phyloP scores from a whole-genome alignment of 2,113 vertebrate species.

The Alosa alosa region DNA sequence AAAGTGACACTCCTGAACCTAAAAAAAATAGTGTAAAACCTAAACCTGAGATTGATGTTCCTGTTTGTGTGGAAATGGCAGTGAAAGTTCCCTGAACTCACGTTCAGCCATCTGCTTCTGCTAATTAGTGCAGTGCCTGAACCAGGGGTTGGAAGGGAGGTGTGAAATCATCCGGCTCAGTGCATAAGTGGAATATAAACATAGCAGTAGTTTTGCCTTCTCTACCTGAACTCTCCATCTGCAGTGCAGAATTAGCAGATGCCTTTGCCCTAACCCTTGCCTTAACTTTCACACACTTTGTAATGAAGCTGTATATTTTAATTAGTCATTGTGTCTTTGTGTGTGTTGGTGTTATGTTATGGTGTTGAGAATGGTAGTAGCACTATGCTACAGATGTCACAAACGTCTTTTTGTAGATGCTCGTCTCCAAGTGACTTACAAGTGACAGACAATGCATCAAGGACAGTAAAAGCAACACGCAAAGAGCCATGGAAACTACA shows the following conservation, averaged over 20 bases:
- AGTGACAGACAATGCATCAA: not conserved
- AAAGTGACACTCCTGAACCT: not conserved
- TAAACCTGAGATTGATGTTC: not conserved
- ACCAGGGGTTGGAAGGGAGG: not conserved
- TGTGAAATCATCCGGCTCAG: constrained; percentile 11
- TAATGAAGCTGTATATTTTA: not conserved
- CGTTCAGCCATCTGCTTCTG: not conserved
- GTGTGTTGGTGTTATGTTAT: not conserved
- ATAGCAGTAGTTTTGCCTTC: not conserved
- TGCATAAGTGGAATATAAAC: constrained; percentile 4
- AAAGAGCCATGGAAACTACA: not conserved
- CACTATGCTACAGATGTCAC: not conserved
- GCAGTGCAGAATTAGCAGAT: not conserved
- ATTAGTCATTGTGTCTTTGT: not conserved
- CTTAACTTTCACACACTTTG: not conserved
- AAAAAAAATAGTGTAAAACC: not conserved
- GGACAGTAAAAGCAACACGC: not conserved
- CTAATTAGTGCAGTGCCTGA: not conserved
- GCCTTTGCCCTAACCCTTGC: not conserved
- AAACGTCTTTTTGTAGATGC: not conserved
- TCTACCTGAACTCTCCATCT: not conserved
- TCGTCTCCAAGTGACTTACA: no score
- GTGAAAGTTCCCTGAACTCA: not conserved
- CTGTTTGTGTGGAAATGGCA: not conserved
- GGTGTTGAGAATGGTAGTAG: not conserved